These are phyloP conservation scores for Agelastica alni DNA, from an alignment of 2,888 invertebrate species.

Conservation along the genomic window DNA sequence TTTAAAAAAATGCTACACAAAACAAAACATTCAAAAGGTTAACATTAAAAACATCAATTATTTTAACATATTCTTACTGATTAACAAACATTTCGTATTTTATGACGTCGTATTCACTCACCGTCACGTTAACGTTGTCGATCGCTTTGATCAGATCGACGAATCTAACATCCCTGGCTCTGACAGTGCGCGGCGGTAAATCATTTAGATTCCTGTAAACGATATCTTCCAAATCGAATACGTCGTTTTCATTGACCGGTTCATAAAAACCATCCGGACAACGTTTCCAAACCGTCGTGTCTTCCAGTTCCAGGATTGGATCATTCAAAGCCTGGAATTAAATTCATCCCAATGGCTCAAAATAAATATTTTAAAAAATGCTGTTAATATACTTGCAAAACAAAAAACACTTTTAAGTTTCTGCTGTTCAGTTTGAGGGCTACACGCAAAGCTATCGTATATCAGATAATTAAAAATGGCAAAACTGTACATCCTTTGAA, in stretches of 20 bases:
- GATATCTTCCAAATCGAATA: slow-evolving; percentile 29
- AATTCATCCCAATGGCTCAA: no score
- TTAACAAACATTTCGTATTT: slow-evolving; percentile 39
- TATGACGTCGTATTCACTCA: slow-evolving; percentile 42
- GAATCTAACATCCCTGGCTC: slow-evolving; percentile 43
- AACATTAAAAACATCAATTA: no score
- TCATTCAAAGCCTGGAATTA: slow-evolving; percentile 36
- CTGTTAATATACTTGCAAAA: no score
- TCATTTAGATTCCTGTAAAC: slow-evolving; percentile 39
- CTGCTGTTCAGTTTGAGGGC: no score
- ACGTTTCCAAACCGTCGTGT: slow-evolving; percentile 52
- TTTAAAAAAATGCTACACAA: no score
- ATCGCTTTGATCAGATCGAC: slow-evolving; percentile 48
- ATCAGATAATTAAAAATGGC: no score
- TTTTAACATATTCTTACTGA: no score
- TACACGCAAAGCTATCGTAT: no score
- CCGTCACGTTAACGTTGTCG: slow-evolving; percentile 43
- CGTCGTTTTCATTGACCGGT: slow-evolving; percentile 35
- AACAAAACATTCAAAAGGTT: no score
- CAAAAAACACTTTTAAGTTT: no score
- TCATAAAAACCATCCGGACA: slow-evolving; percentile 44
- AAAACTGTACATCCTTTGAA: no score
- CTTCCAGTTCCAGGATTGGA: slow-evolving; percentile 59
- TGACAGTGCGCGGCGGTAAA: slow-evolving; percentile 45
- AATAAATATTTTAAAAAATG: no score